Evolutionary conservation across 2,797 vertebrate genomes (phyloP), one percentile per base, ranked within the genome.

Genomic region (Clarias fuscus): DNA sequence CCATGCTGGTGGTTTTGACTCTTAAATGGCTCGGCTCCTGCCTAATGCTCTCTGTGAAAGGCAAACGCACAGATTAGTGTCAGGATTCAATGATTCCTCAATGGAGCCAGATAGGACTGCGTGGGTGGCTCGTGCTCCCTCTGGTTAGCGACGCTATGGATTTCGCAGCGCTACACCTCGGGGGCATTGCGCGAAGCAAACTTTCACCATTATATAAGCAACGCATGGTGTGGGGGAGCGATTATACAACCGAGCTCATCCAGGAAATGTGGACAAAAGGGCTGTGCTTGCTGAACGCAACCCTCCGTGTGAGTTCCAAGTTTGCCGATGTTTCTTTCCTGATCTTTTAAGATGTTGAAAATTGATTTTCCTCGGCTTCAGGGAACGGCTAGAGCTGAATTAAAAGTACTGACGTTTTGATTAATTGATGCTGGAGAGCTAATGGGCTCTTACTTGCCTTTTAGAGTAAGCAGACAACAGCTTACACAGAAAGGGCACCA

Each of bases 1-100:
- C 83, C 43, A n/a, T 61, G 81, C 80, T 59, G 85, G 43, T 58
- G 62, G 33, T 85, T 86, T 83, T 48, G 85, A 85, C 79, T 87
- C 72, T 7, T 82, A 73, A 88, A 85, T 53, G 65, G 62, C 58
- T 87, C 80, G 22, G 75, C 85, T 70, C 93, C 90, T 95, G 95
- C 95, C 91, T 96, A 95, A 76, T 88, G 91, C 48, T 94, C 93
- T 70, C 48, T 85, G 83, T 95, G 89, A 83, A 85, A 88, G 88
- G 87, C 84, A 89, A 90, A 91, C 78, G 84, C 76, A 70, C 85
- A 88, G 90, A 89, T 90, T 91, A 88, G 85, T 88, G 90, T 84
- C 88, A 88, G 91, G 90, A 91, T 92, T 91, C 91, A 90, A 86
- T 88, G 90, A 89, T 90, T 86, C 87, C 84, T 92, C 90, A 91